A percentile compares a stretch with the other conserved stretches of the same genome.
phyloP scores from a whole-genome alignment of 2,888 invertebrate genomes.

The Teleiodes luculella region DNA sequence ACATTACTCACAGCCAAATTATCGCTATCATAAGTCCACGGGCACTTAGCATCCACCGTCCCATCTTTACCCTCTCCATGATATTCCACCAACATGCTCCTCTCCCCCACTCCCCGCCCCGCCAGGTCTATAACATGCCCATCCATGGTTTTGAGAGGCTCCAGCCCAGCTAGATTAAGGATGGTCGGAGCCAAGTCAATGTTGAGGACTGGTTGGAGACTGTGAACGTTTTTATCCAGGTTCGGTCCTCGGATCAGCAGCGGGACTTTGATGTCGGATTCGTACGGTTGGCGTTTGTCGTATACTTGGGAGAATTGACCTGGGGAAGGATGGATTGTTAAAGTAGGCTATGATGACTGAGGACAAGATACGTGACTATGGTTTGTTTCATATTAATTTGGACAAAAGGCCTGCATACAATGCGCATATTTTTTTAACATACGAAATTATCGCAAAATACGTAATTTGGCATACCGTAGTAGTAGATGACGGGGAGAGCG shows the following conservation, averaged over 20 bases:
- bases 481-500: no score
- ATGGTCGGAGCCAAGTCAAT: constrained; percentile 94
- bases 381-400: no score
- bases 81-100: constrained; percentile 88
- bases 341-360: not conserved
- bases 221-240: constrained; percentile 65
- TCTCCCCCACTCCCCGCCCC: constrained; percentile 33
- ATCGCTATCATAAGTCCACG: constrained; percentile 75
- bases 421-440: no score
- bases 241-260: constrained; percentile 88
- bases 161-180: constrained; percentile 82
- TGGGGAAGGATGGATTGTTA: constrained; percentile 39
- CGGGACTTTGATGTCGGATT: constrained; percentile 92
- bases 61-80: constrained; percentile 84
- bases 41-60: constrained; percentile 80
- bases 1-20: constrained; percentile 79
- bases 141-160: constrained; percentile 75
- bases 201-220: constrained; percentile 81
- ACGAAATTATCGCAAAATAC: no score
- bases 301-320: constrained; percentile 93
- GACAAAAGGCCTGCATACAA: no score
- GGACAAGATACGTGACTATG: no score
- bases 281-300: constrained; percentile 95
- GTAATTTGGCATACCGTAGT: no score
- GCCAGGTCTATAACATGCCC: constrained; percentile 62